These are phyloP conservation scores for Graptemys geographica DNA, from an alignment of 2,797 vertebrate genomes.

Conservation along the genomic window DNA sequence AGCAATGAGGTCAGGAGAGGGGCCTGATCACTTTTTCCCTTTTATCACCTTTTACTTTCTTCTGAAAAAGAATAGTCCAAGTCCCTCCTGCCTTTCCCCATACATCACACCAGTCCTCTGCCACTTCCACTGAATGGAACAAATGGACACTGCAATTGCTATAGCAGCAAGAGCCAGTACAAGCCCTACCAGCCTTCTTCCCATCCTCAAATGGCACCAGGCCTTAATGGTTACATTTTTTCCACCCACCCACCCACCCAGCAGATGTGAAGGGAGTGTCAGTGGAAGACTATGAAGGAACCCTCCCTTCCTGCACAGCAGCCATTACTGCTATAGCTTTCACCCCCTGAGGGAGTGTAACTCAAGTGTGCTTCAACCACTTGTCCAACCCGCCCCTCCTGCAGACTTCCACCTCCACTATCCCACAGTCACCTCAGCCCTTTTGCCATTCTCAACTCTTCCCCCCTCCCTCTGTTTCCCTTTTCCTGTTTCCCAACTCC, in stretches of 20 bases:
- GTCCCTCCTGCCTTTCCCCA: background rate
- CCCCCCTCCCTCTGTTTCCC: background rate
- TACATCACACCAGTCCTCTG: background rate
- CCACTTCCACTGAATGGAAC: background rate
- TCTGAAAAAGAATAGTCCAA: no score
- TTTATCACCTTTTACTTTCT: no score
- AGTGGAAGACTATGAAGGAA: background rate
- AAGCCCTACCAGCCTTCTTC: background rate
- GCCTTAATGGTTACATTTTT: background rate
- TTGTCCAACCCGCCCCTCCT: background rate
- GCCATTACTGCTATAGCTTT: background rate
- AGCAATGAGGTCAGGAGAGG: background rate
- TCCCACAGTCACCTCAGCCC: background rate
- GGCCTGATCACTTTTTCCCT: background rate
- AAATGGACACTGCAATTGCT: background rate
- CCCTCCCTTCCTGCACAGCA: background rate
- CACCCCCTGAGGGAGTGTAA: background rate
- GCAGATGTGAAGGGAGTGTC: background rate
- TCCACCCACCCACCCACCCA: background rate
- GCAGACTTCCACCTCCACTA: background rate
- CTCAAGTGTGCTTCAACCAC: slow-evolving; percentile 18
- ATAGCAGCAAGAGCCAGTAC: background rate
- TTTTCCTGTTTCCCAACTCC: slow-evolving; percentile 7
- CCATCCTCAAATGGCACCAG: background rate
- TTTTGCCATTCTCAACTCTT: background rate